These are phyloP conservation scores for Camponotus pennsylvanicus DNA, from an alignment of 1,140 invertebrate genomes.

Conservation along the genomic window DNA sequence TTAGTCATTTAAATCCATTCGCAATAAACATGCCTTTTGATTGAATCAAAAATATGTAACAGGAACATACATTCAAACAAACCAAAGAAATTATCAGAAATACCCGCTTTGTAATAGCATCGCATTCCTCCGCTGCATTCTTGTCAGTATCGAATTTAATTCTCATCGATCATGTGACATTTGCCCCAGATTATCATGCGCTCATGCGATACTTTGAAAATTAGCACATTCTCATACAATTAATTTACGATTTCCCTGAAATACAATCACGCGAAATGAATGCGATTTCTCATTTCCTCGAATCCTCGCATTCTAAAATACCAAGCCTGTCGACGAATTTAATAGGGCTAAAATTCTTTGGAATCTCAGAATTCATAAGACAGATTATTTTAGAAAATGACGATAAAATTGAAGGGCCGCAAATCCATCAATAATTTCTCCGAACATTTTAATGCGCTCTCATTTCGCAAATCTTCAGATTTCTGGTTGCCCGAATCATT, in stretches of 20 bases:
- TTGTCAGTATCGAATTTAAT: slow-evolving; percentile 33
- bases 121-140: slow-evolving; percentile 16
- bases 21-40: background rate
- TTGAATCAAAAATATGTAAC: slow-evolving; percentile 1
- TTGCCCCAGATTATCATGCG: slow-evolving; percentile 9
- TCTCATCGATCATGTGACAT: slow-evolving; percentile 34
- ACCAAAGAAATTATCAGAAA: slow-evolving; percentile 26
- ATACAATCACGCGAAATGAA: background rate
- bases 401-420: background rate
- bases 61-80: slow-evolving; percentile 12
- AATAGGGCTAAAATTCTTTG: background rate
- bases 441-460: background rate
- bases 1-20: slow-evolving; percentile 6
- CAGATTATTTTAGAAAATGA: background rate
- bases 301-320: background rate
- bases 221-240: background rate
- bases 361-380: background rate
- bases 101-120: slow-evolving; percentile 30
- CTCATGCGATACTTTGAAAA: background rate
- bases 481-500: slow-evolving; percentile 9
- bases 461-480: background rate
- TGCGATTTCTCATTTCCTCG: background rate
- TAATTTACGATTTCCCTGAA: background rate
- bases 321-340: background rate
- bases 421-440: background rate